Evolutionary conservation across 2,888 invertebrate species (phyloP).

Genomic region (Rhopalosiphum nymphaeae): DNA sequence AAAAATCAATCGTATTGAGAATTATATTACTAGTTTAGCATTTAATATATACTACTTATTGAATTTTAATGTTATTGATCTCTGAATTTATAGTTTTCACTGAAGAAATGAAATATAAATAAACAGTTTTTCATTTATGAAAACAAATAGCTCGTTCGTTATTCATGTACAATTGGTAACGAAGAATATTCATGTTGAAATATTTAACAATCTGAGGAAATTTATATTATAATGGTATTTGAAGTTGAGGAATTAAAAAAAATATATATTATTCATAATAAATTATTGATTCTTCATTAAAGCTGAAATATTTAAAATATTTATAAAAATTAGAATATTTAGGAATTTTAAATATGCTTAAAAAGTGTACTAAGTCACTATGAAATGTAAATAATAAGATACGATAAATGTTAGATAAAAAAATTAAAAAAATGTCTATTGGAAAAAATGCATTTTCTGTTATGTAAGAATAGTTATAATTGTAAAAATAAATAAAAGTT

Average conservation of each 20-base stretch:
- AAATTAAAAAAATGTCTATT: neutral
- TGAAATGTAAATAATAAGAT: neutral
- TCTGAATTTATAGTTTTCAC: neutral
- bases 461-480: neutral
- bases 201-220: neutral
- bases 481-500: neutral
- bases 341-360: neutral
- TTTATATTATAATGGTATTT: neutral
- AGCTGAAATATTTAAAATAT: neutral
- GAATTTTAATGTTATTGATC: neutral
- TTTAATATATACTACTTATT: conserved; percentile 12
- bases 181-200: neutral
- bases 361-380: neutral
- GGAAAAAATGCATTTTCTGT: neutral
- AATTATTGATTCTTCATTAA: neutral
- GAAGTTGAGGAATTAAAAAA: neutral
- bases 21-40: conserved; percentile 36
- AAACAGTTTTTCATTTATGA: neutral
- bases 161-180: neutral
- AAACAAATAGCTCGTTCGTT: neutral
- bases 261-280: neutral
- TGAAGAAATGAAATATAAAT: conserved; percentile 7
- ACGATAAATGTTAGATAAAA: neutral
- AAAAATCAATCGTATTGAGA: neutral
- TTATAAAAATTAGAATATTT: neutral